Base-by-base conservation (phyloP, 1,140 invertebrate species). In the Macrostomum lignano region DNA sequence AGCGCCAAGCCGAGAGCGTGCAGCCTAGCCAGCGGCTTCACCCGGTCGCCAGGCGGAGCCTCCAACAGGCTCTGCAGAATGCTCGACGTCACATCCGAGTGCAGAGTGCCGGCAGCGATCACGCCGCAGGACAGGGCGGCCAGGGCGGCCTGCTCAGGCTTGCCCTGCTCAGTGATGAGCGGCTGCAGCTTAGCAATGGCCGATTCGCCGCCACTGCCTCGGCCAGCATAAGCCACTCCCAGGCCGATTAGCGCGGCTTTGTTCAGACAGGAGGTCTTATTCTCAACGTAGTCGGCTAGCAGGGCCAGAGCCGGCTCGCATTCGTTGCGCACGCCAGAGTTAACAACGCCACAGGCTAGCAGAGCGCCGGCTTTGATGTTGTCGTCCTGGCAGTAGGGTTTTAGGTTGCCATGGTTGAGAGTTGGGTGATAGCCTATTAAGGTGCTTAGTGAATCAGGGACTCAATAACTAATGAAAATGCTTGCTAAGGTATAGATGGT, bases 271-370 rank as follows among this genome's bases (percentile, higher is more conserved):
- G 72, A 69, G 42, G 72, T 84, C 20, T 67, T 72, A 52, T 91
- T 78, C 3, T 77, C 60, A 23, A 94, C 77, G 54, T 94, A 93
- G 49, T 96, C 88, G 1, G 78, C 78, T 0, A 98, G 62, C 21
- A 99, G 54, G 21, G 91, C 91, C 14, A 91, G 61, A 0, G 88
- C 91, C 6, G 91, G 91, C 61, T 99, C 91, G 52, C 86, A 94
- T 47, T 96, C 88, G 57, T 96, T 94, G 19, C 79, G 66, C 1
- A 98, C 84, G 15, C 88, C 86, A 55, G 79, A 86, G 51, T 91
- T 96, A 1, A 96, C 84, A 38, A 99, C 82, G 31, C 91, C 91
- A 49, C 88, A 81, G 3, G 88, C 91, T 3, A 99, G 52, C 3
- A 98, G 57, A 0, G 86, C 86, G 17, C 91, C 91, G 2, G 86